Evolutionary conservation across 2,113 vertebrate species (phyloP).

Genomic region (Hippocampus comes): DNA sequence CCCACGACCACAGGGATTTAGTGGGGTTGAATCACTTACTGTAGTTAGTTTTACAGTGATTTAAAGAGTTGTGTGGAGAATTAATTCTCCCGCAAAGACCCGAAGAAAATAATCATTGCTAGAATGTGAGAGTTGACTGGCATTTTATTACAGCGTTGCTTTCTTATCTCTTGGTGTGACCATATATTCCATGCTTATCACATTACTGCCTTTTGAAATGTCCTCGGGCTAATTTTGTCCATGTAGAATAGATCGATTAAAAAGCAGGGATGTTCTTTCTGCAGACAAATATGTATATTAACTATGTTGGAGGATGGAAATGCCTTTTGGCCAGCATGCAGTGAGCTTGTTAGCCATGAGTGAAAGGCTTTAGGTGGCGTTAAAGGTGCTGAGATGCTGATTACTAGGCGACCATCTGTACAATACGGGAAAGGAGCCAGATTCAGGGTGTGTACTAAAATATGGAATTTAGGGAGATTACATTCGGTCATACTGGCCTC

Average conservation of each 20-base stretch:
- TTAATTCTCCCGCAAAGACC: slow-evolving; percentile 28
- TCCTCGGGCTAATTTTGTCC: background rate
- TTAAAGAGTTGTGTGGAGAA: background rate
- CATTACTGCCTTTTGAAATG: background rate
- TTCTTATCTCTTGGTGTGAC: background rate
- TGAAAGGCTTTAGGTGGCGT: background rate
- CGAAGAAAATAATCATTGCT: slow-evolving; percentile 10
- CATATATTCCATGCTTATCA: background rate
- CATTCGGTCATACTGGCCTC: background rate
- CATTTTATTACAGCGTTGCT: background rate
- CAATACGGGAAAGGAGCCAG: slow-evolving; percentile 41
- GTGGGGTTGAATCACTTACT: slow-evolving; percentile 22
- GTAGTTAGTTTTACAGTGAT: slow-evolving; percentile 27
- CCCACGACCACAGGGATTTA: slow-evolving; percentile 25
- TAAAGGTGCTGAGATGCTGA: slow-evolving; percentile 20
- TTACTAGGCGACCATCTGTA: slow-evolving; percentile 19
- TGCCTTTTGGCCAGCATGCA: background rate
- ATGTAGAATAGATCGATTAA: background rate
- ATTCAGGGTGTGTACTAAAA: slow-evolving; percentile 35
- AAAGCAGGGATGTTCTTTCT: background rate
- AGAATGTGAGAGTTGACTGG: background rate
- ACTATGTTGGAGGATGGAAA: background rate
- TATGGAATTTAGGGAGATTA: background rate
- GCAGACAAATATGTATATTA: background rate
- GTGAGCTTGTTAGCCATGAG: slow-evolving; percentile 8